Evolutionary conservation across 2,797 vertebrate species (phyloP).

Genomic region (Alfaro cultratus): DNA sequence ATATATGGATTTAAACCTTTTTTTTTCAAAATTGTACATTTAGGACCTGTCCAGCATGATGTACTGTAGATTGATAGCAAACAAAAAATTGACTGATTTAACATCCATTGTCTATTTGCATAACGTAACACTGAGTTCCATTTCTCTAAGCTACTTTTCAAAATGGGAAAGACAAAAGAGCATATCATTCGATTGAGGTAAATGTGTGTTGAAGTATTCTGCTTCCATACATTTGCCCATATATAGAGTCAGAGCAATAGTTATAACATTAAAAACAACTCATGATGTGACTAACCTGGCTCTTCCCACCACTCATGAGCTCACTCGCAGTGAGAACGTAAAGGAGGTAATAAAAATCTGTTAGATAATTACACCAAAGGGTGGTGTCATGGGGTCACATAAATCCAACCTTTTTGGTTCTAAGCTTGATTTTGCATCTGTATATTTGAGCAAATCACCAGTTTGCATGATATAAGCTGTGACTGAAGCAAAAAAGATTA

Average conservation of each 20-base stretch:
- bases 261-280: neutral
- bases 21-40: neutral
- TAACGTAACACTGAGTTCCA: neutral
- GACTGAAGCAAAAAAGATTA: neutral
- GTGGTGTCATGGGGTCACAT: neutral
- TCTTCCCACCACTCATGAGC: neutral
- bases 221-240: neutral
- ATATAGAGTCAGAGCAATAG: neutral
- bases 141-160: neutral
- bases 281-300: neutral
- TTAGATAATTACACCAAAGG: neutral
- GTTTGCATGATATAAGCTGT: neutral
- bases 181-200: neutral
- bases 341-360: neutral
- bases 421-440: neutral
- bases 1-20: neutral
- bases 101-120: neutral
- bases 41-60: neutral
- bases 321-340: neutral
- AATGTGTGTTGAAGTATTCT: neutral
- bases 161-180: neutral
- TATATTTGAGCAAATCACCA: neutral
- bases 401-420: neutral
- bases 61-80: neutral
- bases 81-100: neutral